Percentiles rank a stretch among this genome's conserved stretches.
These are phyloP conservation scores for Harpegnathos saltator DNA, from an alignment of 1,140 invertebrate genomes.

Conservation along the genomic window DNA sequence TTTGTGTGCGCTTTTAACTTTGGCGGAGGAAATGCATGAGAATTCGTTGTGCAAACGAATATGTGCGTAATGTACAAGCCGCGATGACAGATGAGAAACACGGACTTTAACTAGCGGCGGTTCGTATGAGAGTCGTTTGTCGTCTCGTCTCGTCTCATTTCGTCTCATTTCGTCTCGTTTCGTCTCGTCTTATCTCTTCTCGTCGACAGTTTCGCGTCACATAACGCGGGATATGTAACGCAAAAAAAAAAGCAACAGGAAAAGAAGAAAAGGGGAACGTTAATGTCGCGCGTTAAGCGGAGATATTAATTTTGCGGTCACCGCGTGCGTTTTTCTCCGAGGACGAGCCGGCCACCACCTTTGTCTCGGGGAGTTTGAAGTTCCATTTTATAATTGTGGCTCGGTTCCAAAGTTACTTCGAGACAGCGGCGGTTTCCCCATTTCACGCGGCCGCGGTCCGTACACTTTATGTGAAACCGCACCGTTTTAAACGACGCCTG, in stretches of 20 bases:
- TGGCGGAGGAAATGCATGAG: too few relatives aligned
- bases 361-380: conserved; percentile 75
- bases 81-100: too few relatives aligned
- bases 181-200: too few relatives aligned
- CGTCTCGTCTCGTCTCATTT: background rate
- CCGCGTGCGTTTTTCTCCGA: conserved; percentile 56
- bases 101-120: too few relatives aligned
- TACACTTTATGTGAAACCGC: conserved; percentile 42
- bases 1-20: too few relatives aligned
- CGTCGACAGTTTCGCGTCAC: conserved; percentile 33
- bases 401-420: conserved; percentile 73
- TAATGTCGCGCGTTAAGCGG: conserved; percentile 61
- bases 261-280: too few relatives aligned
- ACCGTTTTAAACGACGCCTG: conserved; percentile 49
- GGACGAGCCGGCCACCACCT: conserved; percentile 40
- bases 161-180: background rate
- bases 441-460: conserved; percentile 12
- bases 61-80: too few relatives aligned
- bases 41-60: too few relatives aligned
- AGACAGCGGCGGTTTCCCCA: background rate
- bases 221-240: conserved; percentile 3
- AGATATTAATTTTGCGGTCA: conserved; percentile 69
- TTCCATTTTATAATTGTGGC: conserved; percentile 79
- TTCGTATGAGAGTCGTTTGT: background rate
- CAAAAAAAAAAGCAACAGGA: too few relatives aligned